Conservation (phyloP, 2,113 vertebrate genomes). For the Megaleporinus macrocephalus region DNA sequence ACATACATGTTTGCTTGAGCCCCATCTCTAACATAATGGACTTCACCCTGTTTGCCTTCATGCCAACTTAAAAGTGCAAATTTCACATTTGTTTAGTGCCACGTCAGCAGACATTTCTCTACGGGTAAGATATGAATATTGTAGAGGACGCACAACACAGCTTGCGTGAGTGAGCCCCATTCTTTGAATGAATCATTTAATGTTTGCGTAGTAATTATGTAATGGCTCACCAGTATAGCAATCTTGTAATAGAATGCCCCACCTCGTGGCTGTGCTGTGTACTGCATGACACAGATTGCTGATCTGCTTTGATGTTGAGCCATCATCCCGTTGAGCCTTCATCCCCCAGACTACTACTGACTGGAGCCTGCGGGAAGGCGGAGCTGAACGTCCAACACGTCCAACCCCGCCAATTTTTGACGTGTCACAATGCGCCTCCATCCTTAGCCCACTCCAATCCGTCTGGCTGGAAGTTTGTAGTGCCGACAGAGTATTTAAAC, state of each 20-base stretch:
- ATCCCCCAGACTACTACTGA: too few species aligned
- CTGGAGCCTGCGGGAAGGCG: too few species aligned
- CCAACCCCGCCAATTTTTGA: too few species aligned
- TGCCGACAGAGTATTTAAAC: too few species aligned
- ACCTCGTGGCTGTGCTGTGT: conserved; percentile 29
- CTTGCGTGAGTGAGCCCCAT: conserved; percentile 18
- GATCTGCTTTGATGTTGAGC: conserved; percentile 17
- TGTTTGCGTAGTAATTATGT: conserved; percentile 39
- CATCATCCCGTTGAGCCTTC: too few species aligned
- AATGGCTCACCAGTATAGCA: background rate
- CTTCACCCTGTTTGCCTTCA: background rate
- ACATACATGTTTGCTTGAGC: background rate
- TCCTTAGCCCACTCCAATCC: too few species aligned
- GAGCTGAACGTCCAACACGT: too few species aligned
- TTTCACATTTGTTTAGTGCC: background rate
- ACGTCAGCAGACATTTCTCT: background rate
- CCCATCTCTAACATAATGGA: background rate
- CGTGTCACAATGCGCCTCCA: too few species aligned
- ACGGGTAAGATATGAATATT: background rate
- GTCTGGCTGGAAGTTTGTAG: too few species aligned
- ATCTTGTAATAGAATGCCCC: conserved; percentile 36
- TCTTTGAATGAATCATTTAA: conserved; percentile 50
- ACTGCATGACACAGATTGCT: background rate
- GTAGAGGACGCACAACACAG: conserved; percentile 18
- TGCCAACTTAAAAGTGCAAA: background rate